phyloP scores from a whole-genome alignment of 30 jellyfish, hydroid and myxozoan species.

The Turritopsis dohrnii region DNA sequence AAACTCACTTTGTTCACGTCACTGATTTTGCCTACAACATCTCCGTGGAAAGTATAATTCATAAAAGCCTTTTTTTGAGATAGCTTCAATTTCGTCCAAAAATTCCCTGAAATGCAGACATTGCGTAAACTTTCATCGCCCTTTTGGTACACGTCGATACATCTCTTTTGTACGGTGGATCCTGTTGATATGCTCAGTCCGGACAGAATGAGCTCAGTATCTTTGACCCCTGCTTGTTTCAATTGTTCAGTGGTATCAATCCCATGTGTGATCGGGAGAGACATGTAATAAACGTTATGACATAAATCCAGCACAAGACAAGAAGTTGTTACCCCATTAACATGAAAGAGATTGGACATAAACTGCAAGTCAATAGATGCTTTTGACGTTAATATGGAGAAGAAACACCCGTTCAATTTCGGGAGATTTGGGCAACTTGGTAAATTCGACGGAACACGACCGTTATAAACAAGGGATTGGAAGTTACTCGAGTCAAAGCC shows the following conservation, averaged over 20 bases:
- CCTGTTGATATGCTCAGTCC: constrained; percentile 23
- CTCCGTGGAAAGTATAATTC: constrained; percentile 23
- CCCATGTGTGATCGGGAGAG: constrained; percentile 16
- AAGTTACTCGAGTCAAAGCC: constrained; percentile 25
- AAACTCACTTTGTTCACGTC: constrained; percentile 2
- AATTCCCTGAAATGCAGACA: constrained; percentile 11
- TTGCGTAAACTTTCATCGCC: background rate
- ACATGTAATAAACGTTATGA: constrained; percentile 19
- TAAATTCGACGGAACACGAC: background rate
- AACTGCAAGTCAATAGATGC: constrained; percentile 16
- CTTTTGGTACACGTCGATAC: constrained; percentile 10
- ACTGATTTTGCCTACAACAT: constrained; percentile 1
- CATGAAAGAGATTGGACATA: constrained; percentile 9
- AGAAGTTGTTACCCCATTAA: constrained; percentile 4
- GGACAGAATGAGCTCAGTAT: constrained; percentile 9
- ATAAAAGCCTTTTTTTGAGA: background rate
- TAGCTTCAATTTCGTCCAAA: constrained; percentile 12
- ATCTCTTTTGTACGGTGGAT: constrained; percentile 4
- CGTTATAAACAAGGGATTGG: constrained; percentile 19
- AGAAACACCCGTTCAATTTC: background rate
- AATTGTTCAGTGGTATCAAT: constrained; percentile 21
- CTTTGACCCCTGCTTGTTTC: background rate
- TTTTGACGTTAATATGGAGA: constrained; percentile 1
- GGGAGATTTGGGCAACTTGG: constrained; percentile 33
- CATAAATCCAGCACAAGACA: constrained; percentile 27